phyloP scores from a whole-genome alignment of 1,140 invertebrate species.

The Aricia agestis region DNA sequence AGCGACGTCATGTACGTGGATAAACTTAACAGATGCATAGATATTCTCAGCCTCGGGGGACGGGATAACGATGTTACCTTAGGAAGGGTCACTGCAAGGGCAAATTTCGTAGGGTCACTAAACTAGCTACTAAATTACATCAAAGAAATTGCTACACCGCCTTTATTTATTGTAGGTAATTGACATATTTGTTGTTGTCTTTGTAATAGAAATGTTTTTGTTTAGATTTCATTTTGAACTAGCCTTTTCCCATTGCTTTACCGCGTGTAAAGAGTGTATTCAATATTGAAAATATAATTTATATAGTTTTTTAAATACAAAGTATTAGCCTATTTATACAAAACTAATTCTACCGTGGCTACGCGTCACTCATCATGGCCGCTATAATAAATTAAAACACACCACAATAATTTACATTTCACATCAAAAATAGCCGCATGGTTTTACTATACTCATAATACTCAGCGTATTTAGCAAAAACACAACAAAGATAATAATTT shows the following conservation, averaged over 20 bases:
- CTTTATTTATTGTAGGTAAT: slow-evolving; percentile 43
- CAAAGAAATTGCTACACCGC: slow-evolving; percentile 50
- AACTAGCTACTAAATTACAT: slow-evolving; percentile 54
- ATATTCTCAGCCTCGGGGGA: slow-evolving; percentile 54
- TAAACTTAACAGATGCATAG: slow-evolving; percentile 56
- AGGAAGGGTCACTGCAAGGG: slow-evolving; percentile 52
- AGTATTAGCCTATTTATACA: no score
- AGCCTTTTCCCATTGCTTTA: no score
- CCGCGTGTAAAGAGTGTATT: no score
- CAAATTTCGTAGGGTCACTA: slow-evolving; percentile 63
- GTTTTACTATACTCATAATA: neutral
- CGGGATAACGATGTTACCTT: slow-evolving; percentile 63
- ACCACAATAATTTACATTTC: neutral
- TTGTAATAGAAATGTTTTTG: neutral
- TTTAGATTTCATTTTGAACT: neutral
- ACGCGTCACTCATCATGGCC: no score
- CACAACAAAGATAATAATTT: slow-evolving; percentile 29
- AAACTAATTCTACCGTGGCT: no score
- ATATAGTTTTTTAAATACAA: no score
- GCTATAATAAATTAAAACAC: neutral
- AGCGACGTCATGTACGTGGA: slow-evolving; percentile 42
- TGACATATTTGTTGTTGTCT: neutral
- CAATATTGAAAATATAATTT: no score
- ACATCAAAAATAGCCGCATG: neutral
- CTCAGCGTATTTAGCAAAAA: slow-evolving; percentile 9